These are phyloP conservation scores for Telmatochromis brachygnathus DNA, from an alignment of 2,113 vertebrate species.

Conservation along the genomic window DNA sequence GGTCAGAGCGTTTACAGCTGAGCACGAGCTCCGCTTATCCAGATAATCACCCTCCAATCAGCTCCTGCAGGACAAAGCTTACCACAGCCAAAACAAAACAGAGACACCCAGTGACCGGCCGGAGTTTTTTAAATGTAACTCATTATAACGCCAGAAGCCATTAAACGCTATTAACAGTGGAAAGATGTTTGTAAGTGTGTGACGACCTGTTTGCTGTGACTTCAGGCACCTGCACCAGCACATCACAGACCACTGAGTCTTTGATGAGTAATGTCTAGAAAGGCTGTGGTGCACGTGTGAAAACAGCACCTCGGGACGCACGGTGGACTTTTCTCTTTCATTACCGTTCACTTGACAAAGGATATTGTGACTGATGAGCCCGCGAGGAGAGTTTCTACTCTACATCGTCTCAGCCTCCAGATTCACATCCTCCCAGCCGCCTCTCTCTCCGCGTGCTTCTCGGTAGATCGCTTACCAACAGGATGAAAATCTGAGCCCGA, in stretches of 20 bases:
- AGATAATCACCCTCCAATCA: neutral
- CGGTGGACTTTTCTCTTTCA: neutral
- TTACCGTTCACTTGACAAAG: neutral
- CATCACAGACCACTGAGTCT: accelerated
- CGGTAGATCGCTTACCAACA: neutral
- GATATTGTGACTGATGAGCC: neutral
- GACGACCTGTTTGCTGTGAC: neutral
- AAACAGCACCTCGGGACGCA: neutral
- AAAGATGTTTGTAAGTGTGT: accelerated
- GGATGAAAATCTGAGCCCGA: neutral
- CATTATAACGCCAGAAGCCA: accelerated
- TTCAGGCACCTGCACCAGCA: neutral
- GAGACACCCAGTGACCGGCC: accelerated
- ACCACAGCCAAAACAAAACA: neutral
- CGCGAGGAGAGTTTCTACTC: accelerated
- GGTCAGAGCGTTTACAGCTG: neutral
- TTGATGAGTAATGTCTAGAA: neutral
- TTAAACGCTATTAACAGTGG: neutral
- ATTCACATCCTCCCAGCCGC: neutral
- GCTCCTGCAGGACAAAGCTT: neutral
- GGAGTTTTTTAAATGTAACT: neutral
- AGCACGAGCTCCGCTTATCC: neutral
- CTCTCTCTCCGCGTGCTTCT: neutral
- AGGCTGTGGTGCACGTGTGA: neutral
- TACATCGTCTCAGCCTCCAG: accelerated